Evolutionary conservation across 2,113 vertebrate genomes (phyloP), one percentile per base, ranked within the genome.

Genomic region (Eolophus roseicapilla): DNA sequence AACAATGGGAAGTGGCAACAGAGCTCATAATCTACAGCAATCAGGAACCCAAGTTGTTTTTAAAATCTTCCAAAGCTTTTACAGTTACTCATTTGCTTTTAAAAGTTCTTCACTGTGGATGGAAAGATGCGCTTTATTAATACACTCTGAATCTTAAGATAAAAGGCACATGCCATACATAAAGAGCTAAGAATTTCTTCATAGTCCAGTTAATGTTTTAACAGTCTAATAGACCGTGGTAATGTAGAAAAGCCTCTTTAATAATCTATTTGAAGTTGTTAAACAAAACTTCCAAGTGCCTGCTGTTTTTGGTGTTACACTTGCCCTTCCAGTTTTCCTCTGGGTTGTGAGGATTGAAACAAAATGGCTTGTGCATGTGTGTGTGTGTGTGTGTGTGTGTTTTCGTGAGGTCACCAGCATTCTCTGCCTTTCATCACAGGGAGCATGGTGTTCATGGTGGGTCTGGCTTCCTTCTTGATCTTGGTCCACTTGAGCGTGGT

Each of bases 321-420:
- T 79, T 28, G 5, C 25, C 29, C 33, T n/a, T n/a, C 18, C 41
- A 35, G 23, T 41, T 28, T 29, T 71, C 12, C 21, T 39, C 20
- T 77, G 82, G 13, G 6, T 63, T 70, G 31, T 73, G 41, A 82
- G 24, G 7, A 7, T 65, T 25, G 35, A 31, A 76, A 41, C 46
- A 49, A 85, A 68, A 73, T 16, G 46, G 39, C 39, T 39, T 39
- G 39, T 39, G 39, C 39, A 20, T 1, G 3, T 1, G 3, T 13
- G 13, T 3, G 24, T 1, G 8, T 1, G 23, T 4, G 2, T 9
- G 23, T 1, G 8, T 1, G 23, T 4, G 2, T 11, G 10, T 43
- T 74, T 76, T 46, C 31, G 7, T 5, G 28, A 44, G 29, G 41
- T n/a, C 76, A 33, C 19, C 11, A 13, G 17, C 10, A 11, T 52